Evolutionary conservation across 1,140 invertebrate genomes (phyloP), one percentile per base, ranked within the genome.

Genomic region (Camponotus pennsylvanicus): DNA sequence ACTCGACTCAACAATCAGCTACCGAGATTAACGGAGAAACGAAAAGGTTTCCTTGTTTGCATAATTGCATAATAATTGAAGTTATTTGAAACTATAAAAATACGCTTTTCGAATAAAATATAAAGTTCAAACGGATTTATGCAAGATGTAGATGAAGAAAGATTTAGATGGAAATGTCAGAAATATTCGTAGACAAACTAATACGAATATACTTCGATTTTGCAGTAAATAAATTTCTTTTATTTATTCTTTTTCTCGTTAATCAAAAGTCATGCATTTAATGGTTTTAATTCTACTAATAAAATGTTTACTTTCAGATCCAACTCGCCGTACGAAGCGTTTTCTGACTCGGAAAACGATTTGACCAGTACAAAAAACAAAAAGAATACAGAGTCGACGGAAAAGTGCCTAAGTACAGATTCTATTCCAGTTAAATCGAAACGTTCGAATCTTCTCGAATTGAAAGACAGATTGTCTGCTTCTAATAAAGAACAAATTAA

Each of bases 321-420:
- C 6, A 88, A 64, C 13, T 92, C 91, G 18, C 85, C 88, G 27
- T 80, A 88, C 42, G 87, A 91, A 78, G 67, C 88, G 40, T 90
- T 91, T 42, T 92, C 91, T 9, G 93, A 94, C 13, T 85, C 93
- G 57, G 90, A 92, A 27, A 90, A 92, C 21, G 88, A 90, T 70
- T 79, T 91, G 77, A 94, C 85, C 1, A 89, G 77, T 13, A 89
- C 89, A 9, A 94, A 92, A 76, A 95, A 95, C 69, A 89, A 85
- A 37, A 93, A 88, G 71, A 94, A 94, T 87, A 88, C 86, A 13
- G 85, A 88, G 55, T 93, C 93, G 21, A 91, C 92, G 64, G 94
- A 94, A 80, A 94, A 95, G 92, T 94, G 93, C 88, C 90, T 93
- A 82, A 94, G 92, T 82, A 91, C 88, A 18, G 93, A 93, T 76